A percentile compares a stretch with the other conserved stretches of the same genome.
Conservation (phyloP, 2,113 vertebrate species). For the Oncorhynchus tshawytscha region DNA sequence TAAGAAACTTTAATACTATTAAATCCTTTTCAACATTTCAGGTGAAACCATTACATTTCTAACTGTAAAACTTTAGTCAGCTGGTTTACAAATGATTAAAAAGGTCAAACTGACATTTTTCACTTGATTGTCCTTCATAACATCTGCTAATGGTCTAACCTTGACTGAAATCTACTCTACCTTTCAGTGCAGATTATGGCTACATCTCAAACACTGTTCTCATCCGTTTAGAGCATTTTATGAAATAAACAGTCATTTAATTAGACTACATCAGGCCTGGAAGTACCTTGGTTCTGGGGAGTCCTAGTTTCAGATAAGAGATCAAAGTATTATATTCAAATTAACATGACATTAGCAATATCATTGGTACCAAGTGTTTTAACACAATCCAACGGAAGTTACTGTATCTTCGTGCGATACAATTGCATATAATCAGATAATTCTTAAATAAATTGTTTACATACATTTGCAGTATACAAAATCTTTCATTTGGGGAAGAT, state of each 20-base stretch:
- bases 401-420: background rate
- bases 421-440: background rate
- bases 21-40: too few species aligned
- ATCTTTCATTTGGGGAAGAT: background rate
- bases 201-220: background rate
- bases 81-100: too few species aligned
- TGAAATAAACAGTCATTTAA: background rate
- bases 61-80: too few species aligned
- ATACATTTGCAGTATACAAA: background rate
- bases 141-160: background rate
- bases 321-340: background rate
- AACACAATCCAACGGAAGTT: background rate
- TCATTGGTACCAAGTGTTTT: background rate
- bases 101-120: too few species aligned
- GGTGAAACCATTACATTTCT: too few species aligned
- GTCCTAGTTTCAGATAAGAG: background rate
- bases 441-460: background rate
- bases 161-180: too few species aligned
- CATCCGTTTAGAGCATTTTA: background rate
- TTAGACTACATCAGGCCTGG: too few species aligned
- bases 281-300: too few species aligned
- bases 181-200: background rate
- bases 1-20: background rate
- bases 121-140: background rate
- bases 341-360: background rate